Base-by-base conservation (phyloP, 2,113 vertebrate species). In the Natator depressus region DNA sequence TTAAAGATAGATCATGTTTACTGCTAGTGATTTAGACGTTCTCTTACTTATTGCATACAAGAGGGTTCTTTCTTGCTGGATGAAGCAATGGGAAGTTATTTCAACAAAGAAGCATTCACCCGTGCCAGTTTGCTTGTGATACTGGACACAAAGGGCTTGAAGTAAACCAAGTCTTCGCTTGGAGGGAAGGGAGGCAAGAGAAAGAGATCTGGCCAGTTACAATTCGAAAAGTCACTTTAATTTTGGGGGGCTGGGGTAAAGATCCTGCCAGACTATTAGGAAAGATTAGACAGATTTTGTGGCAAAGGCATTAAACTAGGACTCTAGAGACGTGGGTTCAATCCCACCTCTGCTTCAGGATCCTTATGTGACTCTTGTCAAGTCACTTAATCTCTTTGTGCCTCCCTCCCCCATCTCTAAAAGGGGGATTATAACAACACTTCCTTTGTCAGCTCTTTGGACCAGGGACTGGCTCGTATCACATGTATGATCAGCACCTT, bases 1-100 rank as follows among this genome's bases (percentile, higher is more conserved):
- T 96, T 91, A 95, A 93, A 94, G 38, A 79, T 62, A 87, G 91
- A 89, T 94, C 50, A 2, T 69, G 91, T 93, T 96, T 86, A 89
- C 93, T 85, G 96, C 96, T 89, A 49, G 82, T 3, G 69, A 87
- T 75, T 53, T 47, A 75, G 80, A 75, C 9, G 12, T 88, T 93
- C 84, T n/a, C 47, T 89, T 78, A 4, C 51, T 80, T n/a, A 83
- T 49, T 86, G 54, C 1, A 17, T 42, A 57, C 82, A 81, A 88
- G 54, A 69, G 69, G 78, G 82, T 50, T 84, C 80, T 55, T 46
- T 89, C 51, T 35, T 0, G 0, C 47, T 6, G n/a, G 42, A 27
- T 85, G 84, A 65, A 81, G 54, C 14, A 54, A 9, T 25, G 51
- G 51, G 82, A 80, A 29, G n/a, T 80, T 88, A 49, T 22, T 51